Conservation (phyloP, 2,888 invertebrate genomes). For the Gastracanthus pulcherrimus region DNA sequence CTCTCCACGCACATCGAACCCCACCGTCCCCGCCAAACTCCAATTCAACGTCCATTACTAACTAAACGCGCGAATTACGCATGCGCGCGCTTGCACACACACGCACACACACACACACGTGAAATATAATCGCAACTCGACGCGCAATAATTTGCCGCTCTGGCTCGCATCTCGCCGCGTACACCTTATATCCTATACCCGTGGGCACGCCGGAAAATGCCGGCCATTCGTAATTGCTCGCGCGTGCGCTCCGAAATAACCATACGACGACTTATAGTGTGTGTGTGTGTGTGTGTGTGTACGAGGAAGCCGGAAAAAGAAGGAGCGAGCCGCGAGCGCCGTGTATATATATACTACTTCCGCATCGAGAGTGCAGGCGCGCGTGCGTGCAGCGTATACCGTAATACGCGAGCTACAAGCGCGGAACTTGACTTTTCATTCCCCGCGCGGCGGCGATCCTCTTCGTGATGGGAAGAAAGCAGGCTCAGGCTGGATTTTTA, state of each 20-base stretch:
- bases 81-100: no score
- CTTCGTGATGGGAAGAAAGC: not conserved
- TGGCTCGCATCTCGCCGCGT: no score
- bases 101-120: no score
- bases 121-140: no score
- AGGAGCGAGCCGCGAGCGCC: not conserved
- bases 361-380: conserved; percentile 4
- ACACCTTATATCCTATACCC: no score
- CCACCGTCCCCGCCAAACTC: no score
- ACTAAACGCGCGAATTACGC: no score
- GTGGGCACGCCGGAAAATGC: conserved; percentile 14
- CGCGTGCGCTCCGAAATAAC: conserved; percentile 6
- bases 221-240: conserved; percentile 39
- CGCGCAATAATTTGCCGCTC: no score
- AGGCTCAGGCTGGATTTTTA: not conserved
- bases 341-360: no score
- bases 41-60: no score
- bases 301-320: conserved; percentile 27
- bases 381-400: not conserved
- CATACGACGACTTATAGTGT: not conserved
- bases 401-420: not conserved
- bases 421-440: not conserved
- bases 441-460: not conserved
- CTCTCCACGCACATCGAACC: no score
- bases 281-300: no score